phyloP scores from a whole-genome alignment of 2,113 vertebrate genomes.

The Lepus europaeus region DNA sequence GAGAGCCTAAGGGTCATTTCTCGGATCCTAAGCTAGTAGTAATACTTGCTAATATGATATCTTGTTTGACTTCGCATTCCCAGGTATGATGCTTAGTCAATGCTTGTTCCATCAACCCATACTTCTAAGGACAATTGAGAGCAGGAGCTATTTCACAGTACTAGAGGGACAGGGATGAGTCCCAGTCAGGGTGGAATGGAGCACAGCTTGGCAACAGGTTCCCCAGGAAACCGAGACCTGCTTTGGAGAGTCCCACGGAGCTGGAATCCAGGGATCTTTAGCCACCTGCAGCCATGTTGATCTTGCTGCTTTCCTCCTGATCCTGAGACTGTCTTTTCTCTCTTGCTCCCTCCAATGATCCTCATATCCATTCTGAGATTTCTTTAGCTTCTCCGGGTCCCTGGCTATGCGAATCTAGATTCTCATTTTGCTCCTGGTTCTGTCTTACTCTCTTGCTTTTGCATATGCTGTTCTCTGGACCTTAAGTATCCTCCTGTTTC shows the following conservation, averaged over 20 bases:
- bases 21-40: neutral
- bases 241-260: neutral
- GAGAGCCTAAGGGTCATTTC: too few relatives aligned
- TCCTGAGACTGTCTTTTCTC: neutral
- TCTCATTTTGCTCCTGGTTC: neutral
- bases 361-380: neutral
- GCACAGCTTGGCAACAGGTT: too few relatives aligned
- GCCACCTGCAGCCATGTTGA: neutral
- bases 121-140: neutral
- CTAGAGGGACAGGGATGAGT: neutral
- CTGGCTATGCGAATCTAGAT: neutral
- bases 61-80: neutral
- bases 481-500: slow-evolving; percentile 1
- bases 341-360: neutral
- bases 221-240: neutral
- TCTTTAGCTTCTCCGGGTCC: neutral
- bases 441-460: neutral
- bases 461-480: neutral
- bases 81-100: neutral
- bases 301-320: neutral
- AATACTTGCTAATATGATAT: neutral
- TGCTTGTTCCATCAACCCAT: neutral
- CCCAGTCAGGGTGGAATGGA: neutral
- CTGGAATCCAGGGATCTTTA: neutral
- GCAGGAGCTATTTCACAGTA: neutral